Conservation (phyloP, 2,797 vertebrate genomes). For the Poeciliopsis turneri region DNA sequence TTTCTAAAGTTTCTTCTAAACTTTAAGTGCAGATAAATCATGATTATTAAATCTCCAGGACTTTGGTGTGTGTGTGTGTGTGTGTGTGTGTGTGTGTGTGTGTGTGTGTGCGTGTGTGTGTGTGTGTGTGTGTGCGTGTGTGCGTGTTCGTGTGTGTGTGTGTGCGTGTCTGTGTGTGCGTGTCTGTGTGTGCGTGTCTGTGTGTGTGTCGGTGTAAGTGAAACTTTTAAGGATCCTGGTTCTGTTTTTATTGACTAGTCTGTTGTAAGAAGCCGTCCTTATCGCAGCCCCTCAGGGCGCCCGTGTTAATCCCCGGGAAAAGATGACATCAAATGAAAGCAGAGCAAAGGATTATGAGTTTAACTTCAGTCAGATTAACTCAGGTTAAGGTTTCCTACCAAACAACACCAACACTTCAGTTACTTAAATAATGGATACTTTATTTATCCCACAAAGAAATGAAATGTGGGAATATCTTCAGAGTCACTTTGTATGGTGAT, state of each 20-base stretch:
- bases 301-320: constrained; percentile 68
- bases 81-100: neutral
- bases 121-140: too few relatives aligned
- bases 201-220: constrained; percentile 42
- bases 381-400: constrained; percentile 28
- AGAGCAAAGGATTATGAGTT: constrained; percentile 69
- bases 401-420: neutral
- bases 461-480: too few relatives aligned
- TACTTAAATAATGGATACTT: neutral
- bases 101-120: constrained; percentile 2
- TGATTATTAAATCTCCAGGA: constrained; percentile 26
- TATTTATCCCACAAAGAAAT: neutral
- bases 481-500: too few relatives aligned
- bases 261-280: constrained; percentile 62
- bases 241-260: constrained; percentile 59
- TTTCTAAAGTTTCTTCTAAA: constrained; percentile 31
- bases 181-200: constrained; percentile 14
- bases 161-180: constrained; percentile 32
- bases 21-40: constrained; percentile 38
- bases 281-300: constrained; percentile 57
- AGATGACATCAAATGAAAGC: constrained; percentile 74
- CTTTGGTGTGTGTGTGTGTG: neutral
- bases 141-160: constrained; percentile 12
- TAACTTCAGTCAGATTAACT: constrained; percentile 57
- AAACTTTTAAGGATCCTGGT: constrained; percentile 62